Percentiles rank a stretch among this genome's conserved stretches.
These are phyloP conservation scores for Phrynocephalus forsythii DNA, from an alignment of 2,797 vertebrate species.

Conservation along the genomic window DNA sequence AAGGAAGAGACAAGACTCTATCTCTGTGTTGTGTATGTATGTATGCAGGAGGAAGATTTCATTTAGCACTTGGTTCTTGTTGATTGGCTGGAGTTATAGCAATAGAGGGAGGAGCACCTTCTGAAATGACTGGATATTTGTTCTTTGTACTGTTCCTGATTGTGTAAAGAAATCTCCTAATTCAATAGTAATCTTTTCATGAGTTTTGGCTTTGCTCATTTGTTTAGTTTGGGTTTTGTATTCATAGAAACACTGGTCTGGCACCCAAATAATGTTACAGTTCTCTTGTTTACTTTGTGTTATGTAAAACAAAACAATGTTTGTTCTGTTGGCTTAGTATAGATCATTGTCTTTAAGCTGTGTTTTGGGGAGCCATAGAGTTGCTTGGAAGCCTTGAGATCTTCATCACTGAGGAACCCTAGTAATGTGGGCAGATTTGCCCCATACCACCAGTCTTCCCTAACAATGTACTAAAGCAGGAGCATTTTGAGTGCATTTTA, in stretches of 20 bases:
- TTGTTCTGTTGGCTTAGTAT: neutral
- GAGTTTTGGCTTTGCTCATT: neutral
- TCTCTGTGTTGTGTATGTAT: neutral
- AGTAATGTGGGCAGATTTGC: neutral
- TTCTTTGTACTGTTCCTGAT: neutral
- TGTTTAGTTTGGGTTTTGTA: conserved; percentile 14
- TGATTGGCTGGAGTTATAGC: too few species aligned
- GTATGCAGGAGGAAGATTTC: too few species aligned
- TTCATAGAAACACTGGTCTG: neutral
- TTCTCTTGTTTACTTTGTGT: conserved; percentile 1
- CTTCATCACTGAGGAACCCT: neutral
- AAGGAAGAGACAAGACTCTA: neutral
- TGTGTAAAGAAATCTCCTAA: neutral
- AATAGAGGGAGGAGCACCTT: neutral
- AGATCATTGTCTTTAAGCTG: neutral
- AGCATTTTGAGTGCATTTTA: neutral
- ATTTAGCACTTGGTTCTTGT: too few species aligned
- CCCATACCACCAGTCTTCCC: too few species aligned
- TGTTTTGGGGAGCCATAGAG: neutral
- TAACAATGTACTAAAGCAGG: neutral
- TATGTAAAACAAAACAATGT: neutral
- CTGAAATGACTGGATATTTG: conserved; percentile 8
- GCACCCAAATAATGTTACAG: neutral
- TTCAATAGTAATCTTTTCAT: neutral
- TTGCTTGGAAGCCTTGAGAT: too few species aligned